A percentile compares a stretch with the other conserved stretches of the same genome.
Evolutionary conservation across 92 coral and sea anemone species (phyloP).

Genomic region (Paramuricea clavata): DNA sequence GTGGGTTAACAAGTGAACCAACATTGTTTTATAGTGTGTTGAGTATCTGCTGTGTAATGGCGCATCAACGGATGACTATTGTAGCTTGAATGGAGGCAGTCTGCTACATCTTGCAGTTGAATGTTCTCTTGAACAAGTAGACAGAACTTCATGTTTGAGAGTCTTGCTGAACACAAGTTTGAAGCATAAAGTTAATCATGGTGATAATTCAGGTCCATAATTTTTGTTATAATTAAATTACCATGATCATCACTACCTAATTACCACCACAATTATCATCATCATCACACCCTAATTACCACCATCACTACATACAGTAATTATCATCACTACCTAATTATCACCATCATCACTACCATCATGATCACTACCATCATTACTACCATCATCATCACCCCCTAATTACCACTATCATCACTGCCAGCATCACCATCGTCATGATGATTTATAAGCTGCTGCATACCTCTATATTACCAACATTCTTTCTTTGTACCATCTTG

Average conservation of each 20-base stretch:
- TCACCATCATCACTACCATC: neutral
- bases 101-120: conserved; percentile 90
- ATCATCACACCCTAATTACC: too few species aligned
- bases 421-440: neutral
- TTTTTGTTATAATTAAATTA: neutral
- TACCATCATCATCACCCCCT: too few species aligned
- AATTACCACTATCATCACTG: neutral
- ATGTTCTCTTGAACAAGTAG: conserved; percentile 57
- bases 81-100: conserved; percentile 78
- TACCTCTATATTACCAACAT: neutral
- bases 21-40: conserved; percentile 72
- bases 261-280: neutral
- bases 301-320: too few species aligned
- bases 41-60: conserved; percentile 75
- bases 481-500: neutral
- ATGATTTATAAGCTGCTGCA: neutral
- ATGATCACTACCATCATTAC: neutral
- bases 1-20: too few species aligned
- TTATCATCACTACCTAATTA: neutral
- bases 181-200: conserved; percentile 64
- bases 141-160: conserved; percentile 74
- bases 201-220: conserved; percentile 75
- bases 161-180: conserved; percentile 60
- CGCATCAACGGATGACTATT: conserved; percentile 64
- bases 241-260: too few species aligned